phyloP scores from a whole-genome alignment of 1,140 invertebrate genomes.

The Gryllus bimaculatus region DNA sequence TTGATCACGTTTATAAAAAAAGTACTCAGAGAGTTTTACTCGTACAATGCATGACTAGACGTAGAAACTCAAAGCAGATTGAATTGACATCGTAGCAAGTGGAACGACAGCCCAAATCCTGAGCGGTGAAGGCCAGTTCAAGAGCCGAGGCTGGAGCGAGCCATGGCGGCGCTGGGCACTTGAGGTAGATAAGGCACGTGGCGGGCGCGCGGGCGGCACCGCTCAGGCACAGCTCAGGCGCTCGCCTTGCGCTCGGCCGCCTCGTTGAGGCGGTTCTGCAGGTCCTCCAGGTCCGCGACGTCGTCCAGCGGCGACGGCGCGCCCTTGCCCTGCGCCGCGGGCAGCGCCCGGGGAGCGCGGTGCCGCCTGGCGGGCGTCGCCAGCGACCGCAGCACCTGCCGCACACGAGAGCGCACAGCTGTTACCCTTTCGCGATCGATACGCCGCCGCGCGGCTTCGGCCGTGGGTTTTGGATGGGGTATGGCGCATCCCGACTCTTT shows the following conservation, averaged over 20 bases:
- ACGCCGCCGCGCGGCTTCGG: neutral
- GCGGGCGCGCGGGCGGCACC: too few species aligned
- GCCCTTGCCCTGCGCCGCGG: too few species aligned
- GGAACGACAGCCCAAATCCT: too few species aligned
- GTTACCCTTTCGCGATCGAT: neutral
- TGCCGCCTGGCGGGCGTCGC: neutral
- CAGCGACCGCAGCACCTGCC: neutral
- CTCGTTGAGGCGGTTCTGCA: neutral
- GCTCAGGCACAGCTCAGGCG: neutral
- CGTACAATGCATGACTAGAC: too few species aligned
- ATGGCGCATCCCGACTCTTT: too few species aligned
- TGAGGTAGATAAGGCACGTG: conserved; percentile 3
- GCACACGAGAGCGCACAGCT: neutral
- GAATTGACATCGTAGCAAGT: too few species aligned
- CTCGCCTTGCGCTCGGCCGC: neutral
- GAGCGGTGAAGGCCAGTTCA: too few species aligned
- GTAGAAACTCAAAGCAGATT: too few species aligned
- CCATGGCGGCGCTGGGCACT: neutral
- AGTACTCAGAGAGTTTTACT: too few species aligned
- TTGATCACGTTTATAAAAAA: too few species aligned
- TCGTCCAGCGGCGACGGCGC: neutral
- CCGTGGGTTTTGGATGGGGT: neutral
- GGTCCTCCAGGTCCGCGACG: neutral
- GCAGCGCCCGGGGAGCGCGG: too few species aligned
- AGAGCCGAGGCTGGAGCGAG: too few species aligned